A percentile compares a stretch with the other conserved stretches of the same genome.
phyloP scores from a whole-genome alignment of 2,888 invertebrate species.

The Eucera pruinosa region DNA sequence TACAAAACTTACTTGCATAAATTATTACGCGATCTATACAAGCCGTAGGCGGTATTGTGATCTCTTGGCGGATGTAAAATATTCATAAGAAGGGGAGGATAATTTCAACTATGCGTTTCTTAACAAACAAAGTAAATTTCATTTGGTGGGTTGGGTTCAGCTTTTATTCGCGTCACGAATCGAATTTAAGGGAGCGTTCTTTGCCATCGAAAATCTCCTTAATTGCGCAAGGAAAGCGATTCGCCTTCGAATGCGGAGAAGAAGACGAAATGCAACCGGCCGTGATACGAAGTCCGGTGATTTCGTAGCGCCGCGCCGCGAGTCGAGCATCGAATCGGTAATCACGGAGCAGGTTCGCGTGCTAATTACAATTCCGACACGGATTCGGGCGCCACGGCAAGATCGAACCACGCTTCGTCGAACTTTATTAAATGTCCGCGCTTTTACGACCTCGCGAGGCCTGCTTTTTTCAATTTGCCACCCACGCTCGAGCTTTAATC shows the following conservation, averaged over 20 bases:
- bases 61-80: too few relatives aligned
- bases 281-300: constrained; percentile 1
- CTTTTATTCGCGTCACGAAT: not conserved
- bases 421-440: constrained; percentile 67
- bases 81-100: too few relatives aligned
- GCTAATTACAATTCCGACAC: constrained; percentile 61
- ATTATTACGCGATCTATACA: too few relatives aligned
- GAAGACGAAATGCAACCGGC: not conserved
- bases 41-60: too few relatives aligned
- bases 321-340: constrained; percentile 46
- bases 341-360: constrained; percentile 30
- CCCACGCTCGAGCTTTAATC: constrained; percentile 55
- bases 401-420: constrained; percentile 39
- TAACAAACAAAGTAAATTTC: too few relatives aligned
- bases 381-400: constrained; percentile 14
- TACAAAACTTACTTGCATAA: too few relatives aligned
- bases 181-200: not conserved
- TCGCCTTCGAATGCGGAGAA: not conserved
- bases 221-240: too few relatives aligned
- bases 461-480: constrained; percentile 14
- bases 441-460: constrained; percentile 52
- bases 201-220: constrained; percentile 21
- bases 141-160: too few relatives aligned
- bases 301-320: constrained; percentile 9
- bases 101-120: too few relatives aligned